A percentile compares a stretch with the other conserved stretches of the same genome.
Conservation (phyloP, 2,888 invertebrate species). For the Hydraecia micacea region DNA sequence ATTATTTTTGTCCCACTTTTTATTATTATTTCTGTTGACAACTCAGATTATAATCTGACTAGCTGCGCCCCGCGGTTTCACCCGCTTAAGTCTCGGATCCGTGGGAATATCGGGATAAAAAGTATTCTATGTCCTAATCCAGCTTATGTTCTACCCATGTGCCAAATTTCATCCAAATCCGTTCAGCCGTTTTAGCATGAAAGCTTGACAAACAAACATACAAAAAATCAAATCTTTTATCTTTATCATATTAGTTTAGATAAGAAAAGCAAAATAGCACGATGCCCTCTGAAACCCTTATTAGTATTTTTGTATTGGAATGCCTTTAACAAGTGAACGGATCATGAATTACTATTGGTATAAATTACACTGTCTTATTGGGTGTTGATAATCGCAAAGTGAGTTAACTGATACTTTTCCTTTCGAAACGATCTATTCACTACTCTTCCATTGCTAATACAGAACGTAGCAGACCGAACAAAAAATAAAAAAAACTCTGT, state of each 20-base stretch:
- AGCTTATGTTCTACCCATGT: no score
- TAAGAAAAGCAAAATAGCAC: not conserved
- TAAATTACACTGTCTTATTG: not conserved
- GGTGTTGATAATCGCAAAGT: constrained; percentile 3
- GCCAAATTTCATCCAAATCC: no score
- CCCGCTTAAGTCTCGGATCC: no score
- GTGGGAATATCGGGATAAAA: no score
- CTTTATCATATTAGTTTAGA: no score
- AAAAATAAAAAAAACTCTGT: not conserved
- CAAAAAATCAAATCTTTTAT: no score
- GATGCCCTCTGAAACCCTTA: not conserved
- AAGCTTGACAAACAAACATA: no score
- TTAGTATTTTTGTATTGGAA: not conserved
- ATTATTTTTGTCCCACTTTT: not conserved
- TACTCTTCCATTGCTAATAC: not conserved
- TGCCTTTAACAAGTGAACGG: not conserved
- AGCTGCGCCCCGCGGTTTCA: no score
- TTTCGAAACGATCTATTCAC: not conserved
- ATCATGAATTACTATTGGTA: not conserved
- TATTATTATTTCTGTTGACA: constrained; percentile 7
- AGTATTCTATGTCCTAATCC: no score
- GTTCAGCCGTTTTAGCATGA: no score
- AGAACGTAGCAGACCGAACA: not conserved
- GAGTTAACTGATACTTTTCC: not conserved
- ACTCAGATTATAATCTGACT: not conserved